Evolutionary conservation across 2,888 invertebrate species (phyloP).

Genomic region (Melanostoma scalare): DNA sequence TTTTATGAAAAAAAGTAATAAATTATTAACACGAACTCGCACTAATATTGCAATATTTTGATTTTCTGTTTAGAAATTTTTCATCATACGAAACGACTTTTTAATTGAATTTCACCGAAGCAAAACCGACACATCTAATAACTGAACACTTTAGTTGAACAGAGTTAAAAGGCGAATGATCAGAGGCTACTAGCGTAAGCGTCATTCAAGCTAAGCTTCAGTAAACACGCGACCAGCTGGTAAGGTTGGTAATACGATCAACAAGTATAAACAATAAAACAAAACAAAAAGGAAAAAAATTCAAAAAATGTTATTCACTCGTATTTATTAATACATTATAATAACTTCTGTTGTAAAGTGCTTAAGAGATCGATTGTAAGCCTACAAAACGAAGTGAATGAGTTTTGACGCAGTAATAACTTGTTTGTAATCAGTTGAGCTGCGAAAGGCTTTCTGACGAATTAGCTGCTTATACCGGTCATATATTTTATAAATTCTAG

Average conservation of each 20-base stretch:
- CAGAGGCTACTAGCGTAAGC: constrained; percentile 32
- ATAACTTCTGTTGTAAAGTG: constrained; percentile 9
- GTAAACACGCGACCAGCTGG: constrained; percentile 32
- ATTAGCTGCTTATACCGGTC: not conserved
- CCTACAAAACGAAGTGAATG: constrained; percentile 23
- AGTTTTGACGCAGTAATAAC: constrained; percentile 37
- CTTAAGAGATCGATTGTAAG: constrained; percentile 34
- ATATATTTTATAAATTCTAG: constrained; percentile 6
- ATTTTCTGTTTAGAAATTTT: constrained; percentile 1
- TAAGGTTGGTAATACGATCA: constrained; percentile 44
- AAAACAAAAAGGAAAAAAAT: constrained; percentile 11
- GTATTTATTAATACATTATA: constrained; percentile 36
- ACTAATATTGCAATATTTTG: not conserved
- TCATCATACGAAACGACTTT: not conserved
- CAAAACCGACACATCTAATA: constrained; percentile 36
- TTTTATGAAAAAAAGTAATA: not conserved
- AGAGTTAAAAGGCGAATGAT: constrained; percentile 69
- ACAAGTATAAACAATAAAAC: constrained; percentile 22
- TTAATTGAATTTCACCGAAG: constrained; percentile 38
- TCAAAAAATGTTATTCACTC: constrained; percentile 48
- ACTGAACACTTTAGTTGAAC: constrained; percentile 56
- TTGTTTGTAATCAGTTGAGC: constrained; percentile 23
- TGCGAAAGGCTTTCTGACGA: constrained; percentile 16
- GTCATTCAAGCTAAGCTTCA: constrained; percentile 50
- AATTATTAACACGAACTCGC: no score